Conservation (phyloP, 1,140 invertebrate genomes). For the Drosophila parabipectinata region DNA sequence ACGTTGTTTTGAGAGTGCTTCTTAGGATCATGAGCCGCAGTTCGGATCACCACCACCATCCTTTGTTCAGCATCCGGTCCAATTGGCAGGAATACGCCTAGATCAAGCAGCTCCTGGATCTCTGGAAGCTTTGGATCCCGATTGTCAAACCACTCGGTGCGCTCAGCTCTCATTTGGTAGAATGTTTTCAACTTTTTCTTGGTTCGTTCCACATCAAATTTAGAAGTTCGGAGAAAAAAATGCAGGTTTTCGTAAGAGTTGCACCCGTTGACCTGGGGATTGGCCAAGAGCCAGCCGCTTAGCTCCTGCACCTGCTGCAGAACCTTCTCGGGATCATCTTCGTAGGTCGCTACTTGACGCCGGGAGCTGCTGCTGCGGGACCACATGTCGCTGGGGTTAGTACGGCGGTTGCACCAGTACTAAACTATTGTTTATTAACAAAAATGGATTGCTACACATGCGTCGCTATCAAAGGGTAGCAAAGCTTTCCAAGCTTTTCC, state of each 20-base stretch:
- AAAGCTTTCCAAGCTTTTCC: constrained; percentile 35
- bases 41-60: constrained; percentile 86
- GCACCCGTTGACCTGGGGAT: constrained; percentile 77
- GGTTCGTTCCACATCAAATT: constrained; percentile 86
- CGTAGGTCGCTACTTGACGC: constrained; percentile 15
- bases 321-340: constrained; percentile 40
- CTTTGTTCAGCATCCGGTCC: constrained; percentile 85
- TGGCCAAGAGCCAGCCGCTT: constrained; percentile 67
- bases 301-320: constrained; percentile 63
- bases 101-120: constrained; percentile 85
- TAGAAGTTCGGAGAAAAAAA: constrained; percentile 87
- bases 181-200: constrained; percentile 87
- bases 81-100: constrained; percentile 87
- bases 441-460: constrained; percentile 8
- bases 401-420: constrained; percentile 23
- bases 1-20: constrained; percentile 86
- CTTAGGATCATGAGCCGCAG: constrained; percentile 86
- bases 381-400: constrained; percentile 37
- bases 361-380: constrained; percentile 25
- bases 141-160: constrained; percentile 87
- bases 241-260: constrained; percentile 86
- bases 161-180: constrained; percentile 85
- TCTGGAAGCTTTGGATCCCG: constrained; percentile 86
- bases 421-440: constrained; percentile 49
- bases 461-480: constrained; percentile 4